These are phyloP conservation scores for Pangasius macronema DNA, from an alignment of 2,797 vertebrate species.

Conservation along the genomic window DNA sequence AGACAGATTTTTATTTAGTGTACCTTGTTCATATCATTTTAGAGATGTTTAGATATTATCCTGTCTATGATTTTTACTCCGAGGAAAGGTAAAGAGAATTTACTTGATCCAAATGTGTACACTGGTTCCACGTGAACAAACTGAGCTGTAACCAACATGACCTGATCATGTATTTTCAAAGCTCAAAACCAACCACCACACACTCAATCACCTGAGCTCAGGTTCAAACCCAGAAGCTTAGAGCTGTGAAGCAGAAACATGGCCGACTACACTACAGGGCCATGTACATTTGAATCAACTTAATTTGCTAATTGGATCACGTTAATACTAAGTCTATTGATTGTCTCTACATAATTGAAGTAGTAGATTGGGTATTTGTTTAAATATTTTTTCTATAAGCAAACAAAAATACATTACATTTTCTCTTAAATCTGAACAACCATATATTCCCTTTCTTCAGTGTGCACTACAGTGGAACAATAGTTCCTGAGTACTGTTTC, in stretches of 20 bases:
- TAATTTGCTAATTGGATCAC: neutral
- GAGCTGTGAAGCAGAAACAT: neutral
- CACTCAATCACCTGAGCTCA: neutral
- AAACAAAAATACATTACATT: neutral
- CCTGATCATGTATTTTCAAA: neutral
- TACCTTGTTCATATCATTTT: neutral
- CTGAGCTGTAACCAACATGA: neutral
- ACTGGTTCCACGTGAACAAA: neutral
- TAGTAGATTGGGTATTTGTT: neutral
- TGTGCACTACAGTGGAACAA: neutral
- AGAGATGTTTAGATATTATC: neutral
- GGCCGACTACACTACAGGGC: neutral
- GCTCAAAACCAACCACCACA: neutral
- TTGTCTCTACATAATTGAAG: neutral
- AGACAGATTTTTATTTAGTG: neutral
- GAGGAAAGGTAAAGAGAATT: neutral
- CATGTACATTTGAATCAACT: neutral
- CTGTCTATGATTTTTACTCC: neutral
- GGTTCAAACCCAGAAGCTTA: neutral
- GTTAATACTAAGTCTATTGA: neutral
- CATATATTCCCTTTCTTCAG: neutral
- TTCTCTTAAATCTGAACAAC: neutral
- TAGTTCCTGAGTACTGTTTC: no score
- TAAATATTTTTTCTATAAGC: neutral
- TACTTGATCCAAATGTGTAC: neutral